phyloP scores from a whole-genome alignment of 1,140 invertebrate species.

The Camponotus floridanus region DNA sequence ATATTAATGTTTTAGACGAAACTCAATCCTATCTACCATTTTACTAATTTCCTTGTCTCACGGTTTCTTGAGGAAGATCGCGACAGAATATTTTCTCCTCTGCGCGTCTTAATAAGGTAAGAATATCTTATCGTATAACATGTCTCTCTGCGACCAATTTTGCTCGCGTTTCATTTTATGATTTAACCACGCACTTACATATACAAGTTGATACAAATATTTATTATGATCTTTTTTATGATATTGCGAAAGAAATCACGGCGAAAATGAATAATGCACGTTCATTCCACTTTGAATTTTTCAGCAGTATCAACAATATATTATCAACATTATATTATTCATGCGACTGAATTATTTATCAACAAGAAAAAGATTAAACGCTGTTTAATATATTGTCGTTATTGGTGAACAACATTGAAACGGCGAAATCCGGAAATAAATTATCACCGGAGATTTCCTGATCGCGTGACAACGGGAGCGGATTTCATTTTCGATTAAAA shows the following conservation, averaged over 20 bases:
- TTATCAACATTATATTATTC: conserved; percentile 27
- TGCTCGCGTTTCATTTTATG: conserved; percentile 31
- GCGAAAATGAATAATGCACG: conserved; percentile 11
- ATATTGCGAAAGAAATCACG: not conserved
- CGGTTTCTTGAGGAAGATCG: not conserved
- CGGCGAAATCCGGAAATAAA: conserved; percentile 14
- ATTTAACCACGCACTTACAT: not conserved
- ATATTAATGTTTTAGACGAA: conserved; percentile 30
- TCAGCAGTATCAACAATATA: conserved; percentile 59
- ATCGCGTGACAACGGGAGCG: not conserved
- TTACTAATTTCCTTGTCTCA: conserved; percentile 32
- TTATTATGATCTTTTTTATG: conserved; percentile 13
- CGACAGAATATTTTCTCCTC: conserved; percentile 26
- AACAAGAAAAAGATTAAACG: conserved; percentile 62
- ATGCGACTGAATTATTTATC: conserved; percentile 43
- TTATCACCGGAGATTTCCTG: not conserved
- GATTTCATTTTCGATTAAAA: conserved; percentile 58
- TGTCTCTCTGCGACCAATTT: not conserved
- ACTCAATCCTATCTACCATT: conserved; percentile 31
- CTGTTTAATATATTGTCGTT: not conserved
- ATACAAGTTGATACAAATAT: conserved; percentile 45
- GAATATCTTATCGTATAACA: conserved; percentile 38
- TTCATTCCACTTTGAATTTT: conserved; percentile 60
- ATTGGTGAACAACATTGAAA: conserved; percentile 44
- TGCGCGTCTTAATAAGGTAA: conserved; percentile 42